These are phyloP conservation scores for Luffia ferchaultella DNA, from an alignment of 2,888 invertebrate genomes.

Conservation along the genomic window DNA sequence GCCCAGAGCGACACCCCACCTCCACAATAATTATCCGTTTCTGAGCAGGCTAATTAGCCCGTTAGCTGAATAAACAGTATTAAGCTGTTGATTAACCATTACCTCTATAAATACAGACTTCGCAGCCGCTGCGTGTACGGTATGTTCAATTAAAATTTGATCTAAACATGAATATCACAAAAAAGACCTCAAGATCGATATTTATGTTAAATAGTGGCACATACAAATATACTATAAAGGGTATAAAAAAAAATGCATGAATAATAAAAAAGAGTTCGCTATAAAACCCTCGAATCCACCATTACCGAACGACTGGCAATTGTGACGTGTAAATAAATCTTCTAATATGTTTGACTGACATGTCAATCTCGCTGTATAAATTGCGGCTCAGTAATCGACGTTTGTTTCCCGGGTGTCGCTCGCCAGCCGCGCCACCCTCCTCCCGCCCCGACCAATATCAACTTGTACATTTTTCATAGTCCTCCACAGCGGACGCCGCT, in stretches of 20 bases:
- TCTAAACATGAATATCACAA: too few species aligned
- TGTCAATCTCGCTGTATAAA: constrained; percentile 7
- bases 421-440: neutral
- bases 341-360: constrained; percentile 8
- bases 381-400: constrained; percentile 2
- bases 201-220: too few species aligned
- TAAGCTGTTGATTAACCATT: constrained; percentile 40
- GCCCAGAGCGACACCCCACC: constrained; percentile 16
- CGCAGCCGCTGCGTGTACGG: constrained; percentile 1
- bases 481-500: too few species aligned
- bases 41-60: constrained; percentile 44
- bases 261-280: too few species aligned
- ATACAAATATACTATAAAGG: too few species aligned
- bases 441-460: constrained; percentile 6
- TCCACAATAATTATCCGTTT: constrained; percentile 28
- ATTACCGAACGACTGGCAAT: neutral
- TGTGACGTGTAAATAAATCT: neutral
- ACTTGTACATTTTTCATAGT: too few species aligned
- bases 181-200: too few species aligned
- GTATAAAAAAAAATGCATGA: too few species aligned
- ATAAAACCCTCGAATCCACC: constrained; percentile 4
- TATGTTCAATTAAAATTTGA: too few species aligned
- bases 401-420: constrained; percentile 4
- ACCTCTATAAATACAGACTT: constrained; percentile 7
- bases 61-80: constrained; percentile 54